Base-by-base conservation (phyloP, 2,113 vertebrate species). In the Seriola quinqueradiata region DNA sequence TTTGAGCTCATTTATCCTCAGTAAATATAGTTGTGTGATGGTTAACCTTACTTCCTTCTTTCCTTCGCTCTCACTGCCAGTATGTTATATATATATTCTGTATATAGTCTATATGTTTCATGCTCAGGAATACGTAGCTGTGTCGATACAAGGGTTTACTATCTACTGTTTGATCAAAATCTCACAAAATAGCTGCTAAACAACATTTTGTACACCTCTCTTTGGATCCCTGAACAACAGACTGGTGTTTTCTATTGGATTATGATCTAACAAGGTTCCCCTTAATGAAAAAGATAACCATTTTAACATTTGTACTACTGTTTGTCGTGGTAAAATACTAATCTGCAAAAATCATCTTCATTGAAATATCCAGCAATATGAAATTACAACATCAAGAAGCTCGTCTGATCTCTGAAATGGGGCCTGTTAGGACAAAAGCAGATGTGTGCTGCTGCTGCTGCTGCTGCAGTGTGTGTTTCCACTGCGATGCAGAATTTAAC, bases 401-500 rank as follows among this genome's bases (percentile, higher is more conserved):
- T 44, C 19, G 8, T 19, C 0, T 52, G 19, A 28, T 54, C 36
- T 52, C 17, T 72, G 3, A 21, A 50, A 65, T 11, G 8, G 9
- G 3, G 14, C 11, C 16, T 17, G 16, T 40, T 16, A 16, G 42
- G 32, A 57, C n/a, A 54, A 8, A 59, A n/a, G 54, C 44, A 54
- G 55, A 6, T 10, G 28, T 42, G 57, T 64, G 46, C 16, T 1
- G 44, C n/a, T 38, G 55, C n/a, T 42, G 42, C 42, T 44, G 42
- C 21, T 34, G 52, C 21, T 36, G 54, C n/a, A 4, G 9, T 36
- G 44, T 60, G 66, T 68, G 46, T 77, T 80, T 73, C 21, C 32
- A n/a, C 57, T 38, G 28, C 7, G 48, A 23, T 79, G 57, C 44
- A 78, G 82, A 85, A 14, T 80, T 55, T 69, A 21, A 4, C 82